Conservation (phyloP, 2,888 invertebrate species). For the Chelonus formosanus region DNA sequence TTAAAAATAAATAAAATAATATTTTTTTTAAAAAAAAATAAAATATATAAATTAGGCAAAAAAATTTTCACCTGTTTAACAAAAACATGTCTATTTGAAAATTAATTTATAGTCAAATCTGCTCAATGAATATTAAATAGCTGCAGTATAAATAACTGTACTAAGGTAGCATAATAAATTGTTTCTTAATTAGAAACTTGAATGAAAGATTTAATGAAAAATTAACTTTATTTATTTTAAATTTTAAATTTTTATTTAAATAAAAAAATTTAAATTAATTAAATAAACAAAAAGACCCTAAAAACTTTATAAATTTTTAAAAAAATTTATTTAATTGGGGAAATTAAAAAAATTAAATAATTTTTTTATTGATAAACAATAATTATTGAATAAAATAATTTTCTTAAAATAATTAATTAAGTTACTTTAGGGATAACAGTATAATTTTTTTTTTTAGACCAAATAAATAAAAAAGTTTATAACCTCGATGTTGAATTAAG, state of each 20-base stretch:
- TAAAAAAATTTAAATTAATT: conserved; percentile 71
- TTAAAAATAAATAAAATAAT: no score
- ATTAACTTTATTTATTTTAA: conserved; percentile 66
- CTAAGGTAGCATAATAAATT: conserved; percentile 84
- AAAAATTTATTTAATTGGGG: conserved; percentile 71
- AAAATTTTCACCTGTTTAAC: conserved; percentile 76
- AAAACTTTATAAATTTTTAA: conserved; percentile 75
- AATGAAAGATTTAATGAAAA: conserved; percentile 79
- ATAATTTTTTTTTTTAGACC: conserved; percentile 80
- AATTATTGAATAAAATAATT: conserved; percentile 64
- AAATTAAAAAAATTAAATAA: conserved; percentile 71
- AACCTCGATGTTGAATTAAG: conserved; percentile 92
- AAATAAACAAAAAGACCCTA: conserved; percentile 83
- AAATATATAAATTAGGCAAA: conserved; percentile 74
- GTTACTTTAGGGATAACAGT: conserved; percentile 88
- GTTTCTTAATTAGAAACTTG: conserved; percentile 82
- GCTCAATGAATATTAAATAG: conserved; percentile 81
- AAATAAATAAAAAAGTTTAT: conserved; percentile 78
- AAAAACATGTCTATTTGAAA: conserved; percentile 78
- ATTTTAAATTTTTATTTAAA: conserved; percentile 70
- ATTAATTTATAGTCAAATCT: conserved; percentile 74
- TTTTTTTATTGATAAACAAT: conserved; percentile 65
- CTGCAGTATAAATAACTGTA: conserved; percentile 81
- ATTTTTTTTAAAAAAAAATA: conserved; percentile 51
- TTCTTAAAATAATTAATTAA: conserved; percentile 75